Evolutionary conservation across 2,888 invertebrate species (phyloP), one percentile per base, ranked within the genome.

Genomic region (Melinaea marsaeus): DNA sequence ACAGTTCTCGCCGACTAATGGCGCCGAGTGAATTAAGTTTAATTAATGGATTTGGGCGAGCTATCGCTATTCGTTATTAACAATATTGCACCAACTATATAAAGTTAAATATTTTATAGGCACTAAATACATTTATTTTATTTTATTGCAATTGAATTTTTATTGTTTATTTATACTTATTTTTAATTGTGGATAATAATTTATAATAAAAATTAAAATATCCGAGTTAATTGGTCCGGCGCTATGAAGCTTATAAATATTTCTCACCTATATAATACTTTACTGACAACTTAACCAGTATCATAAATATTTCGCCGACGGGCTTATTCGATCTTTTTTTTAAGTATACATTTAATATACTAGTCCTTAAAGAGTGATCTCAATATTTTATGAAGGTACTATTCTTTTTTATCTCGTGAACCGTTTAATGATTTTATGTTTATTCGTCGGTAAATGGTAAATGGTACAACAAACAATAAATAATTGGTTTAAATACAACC

Each of bases 11-110:
- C 71, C 74, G 72, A 74, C 77, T 86, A 84, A 87, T 86, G 81
- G 83, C 76, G 79, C 78, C 73, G 80, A 74, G 76, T 77, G 78
- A 81, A 82, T 84, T 84, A 80, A 81, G 79, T 83, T 84, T 80
- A 87, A 88, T 87, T 85, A 85, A 85, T 85, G 69, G 71, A 71
- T 74, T 75, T 69, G 69, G 72, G 68, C 65, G 63, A 61, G 61
- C 62, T 67, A 64, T 66, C 60, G 62, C 60, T 45, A 51, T 62
- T 54, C 66, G 64, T 59, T 66, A 64, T 66, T 61, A 22, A 22
- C 22, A 22, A 22, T 22, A 22, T 22, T 22, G 22, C 22, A 22
- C 22, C 22, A 22, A 22, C 22, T 22, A 22, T 22, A 22, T 22
- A 22, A 22, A 22, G 22, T 22, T 22, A 22, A 22, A 37, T 37